Evolutionary conservation across 2,888 invertebrate species (phyloP).

Genomic region (Nemoura dubitans): DNA sequence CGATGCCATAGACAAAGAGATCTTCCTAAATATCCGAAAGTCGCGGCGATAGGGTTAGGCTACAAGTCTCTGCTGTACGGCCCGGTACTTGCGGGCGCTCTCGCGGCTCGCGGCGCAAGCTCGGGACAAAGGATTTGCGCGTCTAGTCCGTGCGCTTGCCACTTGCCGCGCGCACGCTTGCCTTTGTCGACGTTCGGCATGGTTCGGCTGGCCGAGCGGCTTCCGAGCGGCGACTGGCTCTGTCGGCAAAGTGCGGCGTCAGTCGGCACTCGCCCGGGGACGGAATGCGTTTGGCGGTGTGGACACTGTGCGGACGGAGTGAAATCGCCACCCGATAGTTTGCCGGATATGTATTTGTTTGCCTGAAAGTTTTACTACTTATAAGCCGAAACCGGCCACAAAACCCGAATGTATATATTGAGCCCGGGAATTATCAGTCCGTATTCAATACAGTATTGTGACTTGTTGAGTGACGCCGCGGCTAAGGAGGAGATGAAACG

Average conservation of each 20-base stretch:
- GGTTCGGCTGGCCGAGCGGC: background rate
- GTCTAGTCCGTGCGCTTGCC: background rate
- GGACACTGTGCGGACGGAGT: background rate
- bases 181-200: background rate
- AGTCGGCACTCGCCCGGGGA: background rate
- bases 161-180: background rate
- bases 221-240: background rate
- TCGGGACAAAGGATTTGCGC: background rate
- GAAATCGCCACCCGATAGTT: background rate
- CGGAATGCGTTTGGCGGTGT: background rate
- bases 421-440: background rate
- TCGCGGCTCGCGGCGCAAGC: background rate
- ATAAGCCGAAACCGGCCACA: background rate
- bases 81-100: background rate
- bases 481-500: conserved; percentile 47
- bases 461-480: background rate
- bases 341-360: background rate
- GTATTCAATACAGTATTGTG: background rate
- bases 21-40: too few species aligned
- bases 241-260: background rate
- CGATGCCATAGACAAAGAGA: too few species aligned
- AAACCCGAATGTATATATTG: conserved; percentile 25
- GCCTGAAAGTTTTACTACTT: background rate
- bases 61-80: background rate
- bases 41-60: too few species aligned